Percentiles rank a stretch among this genome's conserved stretches.
Conservation (phyloP, 1,140 invertebrate species). For the Pseudomyrmex cubaensis region DNA sequence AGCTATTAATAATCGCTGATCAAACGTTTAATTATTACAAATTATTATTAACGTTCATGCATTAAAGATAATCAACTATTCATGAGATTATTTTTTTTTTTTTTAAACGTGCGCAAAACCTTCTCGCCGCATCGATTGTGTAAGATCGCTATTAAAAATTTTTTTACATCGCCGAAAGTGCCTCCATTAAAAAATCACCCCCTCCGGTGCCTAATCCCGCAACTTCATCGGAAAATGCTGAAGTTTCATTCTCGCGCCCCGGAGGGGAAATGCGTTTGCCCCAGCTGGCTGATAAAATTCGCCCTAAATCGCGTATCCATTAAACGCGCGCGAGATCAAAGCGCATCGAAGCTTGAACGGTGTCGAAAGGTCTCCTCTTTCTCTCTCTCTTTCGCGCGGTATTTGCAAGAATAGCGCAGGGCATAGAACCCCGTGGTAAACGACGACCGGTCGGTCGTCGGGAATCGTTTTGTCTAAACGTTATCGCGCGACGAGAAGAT, state of each 20-base stretch:
- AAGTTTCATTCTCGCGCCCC: slow-evolving; percentile 1
- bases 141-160: background rate
- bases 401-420: background rate
- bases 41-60: no score
- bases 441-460: background rate
- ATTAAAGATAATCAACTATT: no score
- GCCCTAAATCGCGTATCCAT: slow-evolving; percentile 34
- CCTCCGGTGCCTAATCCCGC: background rate
- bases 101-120: no score
- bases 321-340: slow-evolving; percentile 49
- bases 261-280: slow-evolving; percentile 3
- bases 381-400: background rate
- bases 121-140: no score
- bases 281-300: slow-evolving; percentile 34
- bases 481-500: background rate
- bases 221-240: slow-evolving; percentile 24
- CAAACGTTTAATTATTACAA: no score
- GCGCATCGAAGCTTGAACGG: background rate
- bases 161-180: background rate
- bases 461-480: slow-evolving; percentile 29
- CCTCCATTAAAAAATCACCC: background rate
- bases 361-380: background rate
- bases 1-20: no score
- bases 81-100: no score
- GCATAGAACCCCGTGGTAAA: background rate